Conservation (phyloP, 2,797 vertebrate species). For the Tenualosa thibaudeaui region DNA sequence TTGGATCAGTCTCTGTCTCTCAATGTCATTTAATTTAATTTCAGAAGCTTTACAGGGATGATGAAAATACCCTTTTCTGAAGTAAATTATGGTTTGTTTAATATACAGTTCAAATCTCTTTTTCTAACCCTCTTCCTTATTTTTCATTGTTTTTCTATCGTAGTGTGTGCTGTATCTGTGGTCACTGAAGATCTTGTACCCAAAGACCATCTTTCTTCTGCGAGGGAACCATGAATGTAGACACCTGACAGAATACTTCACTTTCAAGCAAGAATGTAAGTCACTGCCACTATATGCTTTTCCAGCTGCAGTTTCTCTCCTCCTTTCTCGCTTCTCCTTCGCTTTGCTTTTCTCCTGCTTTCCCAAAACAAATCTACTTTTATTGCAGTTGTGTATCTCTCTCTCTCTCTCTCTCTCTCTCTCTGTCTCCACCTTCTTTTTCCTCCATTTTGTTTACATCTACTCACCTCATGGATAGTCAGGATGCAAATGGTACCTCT, state of each 20-base stretch:
- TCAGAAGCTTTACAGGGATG: not conserved
- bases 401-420: not conserved
- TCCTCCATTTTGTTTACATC: not conserved
- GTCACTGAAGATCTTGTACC: slow-evolving; percentile 85
- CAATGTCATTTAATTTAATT: no score
- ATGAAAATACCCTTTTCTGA: not conserved
- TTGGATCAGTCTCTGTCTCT: slow-evolving; percentile 8
- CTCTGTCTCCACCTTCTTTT: not conserved
- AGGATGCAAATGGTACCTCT: no score
- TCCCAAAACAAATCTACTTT: not conserved
- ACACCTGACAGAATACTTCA: slow-evolving; percentile 87
- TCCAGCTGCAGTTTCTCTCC: not conserved
- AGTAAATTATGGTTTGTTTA: not conserved
- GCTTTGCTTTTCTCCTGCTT: not conserved
- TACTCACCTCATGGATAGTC: no score
- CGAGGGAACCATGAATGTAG: slow-evolving; percentile 86
- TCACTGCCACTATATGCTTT: slow-evolving; percentile 30
- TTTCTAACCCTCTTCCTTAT: not conserved
- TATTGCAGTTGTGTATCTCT: not conserved
- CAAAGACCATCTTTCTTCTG: slow-evolving; percentile 83
- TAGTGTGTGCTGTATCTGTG: slow-evolving; percentile 83
- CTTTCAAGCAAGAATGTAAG: slow-evolving; percentile 88
- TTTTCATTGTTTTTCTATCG: not conserved
- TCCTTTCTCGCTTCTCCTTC: not conserved
- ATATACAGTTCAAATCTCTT: not conserved